Percentiles rank a stretch among this genome's conserved stretches.
phyloP scores from a whole-genome alignment of 2,113 vertebrate genomes.

The Callithrix jacchus region DNA sequence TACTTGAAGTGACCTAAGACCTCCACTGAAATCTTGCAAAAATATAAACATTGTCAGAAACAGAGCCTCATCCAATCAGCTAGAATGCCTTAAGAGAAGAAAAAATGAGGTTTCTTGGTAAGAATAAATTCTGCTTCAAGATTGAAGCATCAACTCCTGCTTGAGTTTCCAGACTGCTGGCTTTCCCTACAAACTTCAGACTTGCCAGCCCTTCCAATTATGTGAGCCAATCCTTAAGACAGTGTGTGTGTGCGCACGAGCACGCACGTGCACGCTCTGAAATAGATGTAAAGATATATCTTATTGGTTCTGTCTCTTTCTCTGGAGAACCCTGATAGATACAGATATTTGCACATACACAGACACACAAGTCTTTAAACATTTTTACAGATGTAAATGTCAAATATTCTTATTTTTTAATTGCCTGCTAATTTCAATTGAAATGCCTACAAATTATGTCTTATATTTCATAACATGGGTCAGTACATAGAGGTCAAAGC shows the following conservation, averaged over 20 bases:
- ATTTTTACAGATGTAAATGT: background rate
- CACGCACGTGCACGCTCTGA: too few relatives aligned
- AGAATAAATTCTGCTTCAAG: background rate
- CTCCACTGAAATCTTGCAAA: background rate
- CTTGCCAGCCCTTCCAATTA: background rate
- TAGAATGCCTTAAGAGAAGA: background rate
- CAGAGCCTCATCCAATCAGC: background rate
- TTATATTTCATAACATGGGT: background rate
- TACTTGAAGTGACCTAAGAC: background rate
- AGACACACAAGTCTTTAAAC: background rate
- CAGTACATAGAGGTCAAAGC: background rate
- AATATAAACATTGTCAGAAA: background rate
- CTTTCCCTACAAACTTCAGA: background rate
- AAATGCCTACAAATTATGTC: background rate
- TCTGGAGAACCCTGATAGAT: background rate
- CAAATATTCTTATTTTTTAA: background rate
- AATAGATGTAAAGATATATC: background rate
- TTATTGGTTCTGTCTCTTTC: background rate
- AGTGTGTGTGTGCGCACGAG: background rate
- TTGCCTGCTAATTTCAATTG: background rate
- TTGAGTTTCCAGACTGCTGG: background rate
- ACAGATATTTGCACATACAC: background rate
- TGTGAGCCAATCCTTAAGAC: background rate
- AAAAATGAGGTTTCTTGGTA: background rate
- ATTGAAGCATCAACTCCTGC: background rate